A percentile compares a stretch with the other conserved stretches of the same genome.
Evolutionary conservation across 2,113 vertebrate species (phyloP).

Genomic region (Eubucco bourcierii): DNA sequence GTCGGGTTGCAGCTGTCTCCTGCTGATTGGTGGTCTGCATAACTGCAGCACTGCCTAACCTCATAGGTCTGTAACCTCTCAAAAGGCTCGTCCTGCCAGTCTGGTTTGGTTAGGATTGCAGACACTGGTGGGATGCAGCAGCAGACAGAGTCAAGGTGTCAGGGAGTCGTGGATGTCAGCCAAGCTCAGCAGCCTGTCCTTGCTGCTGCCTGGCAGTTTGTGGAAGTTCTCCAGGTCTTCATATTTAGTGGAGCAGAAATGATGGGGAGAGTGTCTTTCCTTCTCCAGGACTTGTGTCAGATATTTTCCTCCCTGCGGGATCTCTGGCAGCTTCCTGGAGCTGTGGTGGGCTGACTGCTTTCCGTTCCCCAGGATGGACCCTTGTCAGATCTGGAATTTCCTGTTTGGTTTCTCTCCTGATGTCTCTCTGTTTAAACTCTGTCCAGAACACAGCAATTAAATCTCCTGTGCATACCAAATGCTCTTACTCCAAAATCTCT

Average conservation of each 20-base stretch:
- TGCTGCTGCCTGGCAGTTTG: accelerated
- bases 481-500: accelerated
- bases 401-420: constrained; percentile 54
- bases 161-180: accelerated
- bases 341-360: background rate
- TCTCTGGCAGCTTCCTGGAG: background rate
- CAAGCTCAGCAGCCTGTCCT: background rate
- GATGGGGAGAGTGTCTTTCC: background rate
- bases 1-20: background rate
- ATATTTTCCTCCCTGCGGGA: accelerated
- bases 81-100: accelerated
- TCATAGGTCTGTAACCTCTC: background rate
- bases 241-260: background rate
- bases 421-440: background rate
- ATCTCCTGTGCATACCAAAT: background rate
- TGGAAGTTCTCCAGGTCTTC: accelerated
- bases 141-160: accelerated
- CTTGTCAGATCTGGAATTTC: constrained; percentile 59
- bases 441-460: constrained; percentile 5
- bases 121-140: accelerated
- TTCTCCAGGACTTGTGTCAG: background rate
- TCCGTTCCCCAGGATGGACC: background rate
- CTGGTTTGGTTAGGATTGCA: background rate
- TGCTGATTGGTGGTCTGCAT: background rate
- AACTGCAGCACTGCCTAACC: background rate